Evolutionary conservation across 2,797 vertebrate genomes (phyloP).

Genomic region (Labeo calbasu): DNA sequence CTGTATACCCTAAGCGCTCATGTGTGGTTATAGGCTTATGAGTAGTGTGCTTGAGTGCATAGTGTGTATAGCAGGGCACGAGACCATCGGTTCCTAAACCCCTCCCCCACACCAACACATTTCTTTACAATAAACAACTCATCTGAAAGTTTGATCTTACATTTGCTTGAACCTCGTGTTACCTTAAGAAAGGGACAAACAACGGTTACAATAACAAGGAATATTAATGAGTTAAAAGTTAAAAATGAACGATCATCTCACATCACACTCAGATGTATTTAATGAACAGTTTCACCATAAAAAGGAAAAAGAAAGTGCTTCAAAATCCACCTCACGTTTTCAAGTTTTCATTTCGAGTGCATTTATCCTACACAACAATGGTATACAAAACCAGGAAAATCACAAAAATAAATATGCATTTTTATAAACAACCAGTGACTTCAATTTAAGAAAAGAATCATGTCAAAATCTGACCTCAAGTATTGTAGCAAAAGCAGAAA

Average conservation of each 20-base stretch:
- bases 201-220: neutral
- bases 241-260: constrained; percentile 60
- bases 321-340: constrained; percentile 76
- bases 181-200: neutral
- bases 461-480: constrained; percentile 82
- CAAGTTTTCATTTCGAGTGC: constrained; percentile 85
- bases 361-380: constrained; percentile 77
- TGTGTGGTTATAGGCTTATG: constrained; percentile 26
- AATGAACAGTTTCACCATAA: constrained; percentile 78
- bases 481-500: constrained; percentile 73
- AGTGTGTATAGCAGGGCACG: constrained; percentile 32
- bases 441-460: constrained; percentile 66
- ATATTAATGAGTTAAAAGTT: constrained; percentile 42
- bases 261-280: constrained; percentile 77
- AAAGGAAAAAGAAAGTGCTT: constrained; percentile 82
- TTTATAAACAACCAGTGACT: constrained; percentile 84
- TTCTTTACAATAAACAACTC: constrained; percentile 48
- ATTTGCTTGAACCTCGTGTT: neutral
- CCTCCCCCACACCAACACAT: constrained; percentile 41
- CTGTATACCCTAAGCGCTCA: neutral
- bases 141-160: constrained; percentile 15
- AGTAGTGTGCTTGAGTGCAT: constrained; percentile 22
- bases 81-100: constrained; percentile 17
- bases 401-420: constrained; percentile 86
- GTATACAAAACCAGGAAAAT: constrained; percentile 71